Evolutionary conservation across 2,797 vertebrate species (phyloP).

Genomic region (Malacoctenus gilli): DNA sequence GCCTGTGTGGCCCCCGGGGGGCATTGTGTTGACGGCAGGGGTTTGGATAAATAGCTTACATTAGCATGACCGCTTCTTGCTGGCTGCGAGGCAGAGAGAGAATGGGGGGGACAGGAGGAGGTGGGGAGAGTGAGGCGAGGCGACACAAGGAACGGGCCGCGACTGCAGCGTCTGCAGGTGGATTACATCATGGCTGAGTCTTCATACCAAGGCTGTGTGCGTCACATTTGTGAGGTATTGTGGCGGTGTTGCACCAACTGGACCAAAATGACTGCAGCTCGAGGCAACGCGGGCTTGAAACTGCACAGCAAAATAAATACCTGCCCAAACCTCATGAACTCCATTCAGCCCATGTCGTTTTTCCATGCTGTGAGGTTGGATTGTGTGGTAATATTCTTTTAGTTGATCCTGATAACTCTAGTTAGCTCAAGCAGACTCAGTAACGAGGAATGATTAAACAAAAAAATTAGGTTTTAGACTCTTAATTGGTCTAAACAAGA

Average conservation of each 20-base stretch:
- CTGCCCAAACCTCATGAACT: not conserved
- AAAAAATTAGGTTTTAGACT: no score
- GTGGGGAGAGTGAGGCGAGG: slow-evolving; percentile 6
- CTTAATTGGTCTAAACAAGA: no score
- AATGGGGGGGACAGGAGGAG: not conserved
- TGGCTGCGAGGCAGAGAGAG: slow-evolving; percentile 19
- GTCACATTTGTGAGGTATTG: slow-evolving; percentile 6
- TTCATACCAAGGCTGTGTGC: slow-evolving; percentile 19
- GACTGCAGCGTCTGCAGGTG: slow-evolving; percentile 56
- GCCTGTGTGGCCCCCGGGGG: slow-evolving; percentile 48
- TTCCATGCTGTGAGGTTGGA: not conserved
- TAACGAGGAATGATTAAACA: not conserved
- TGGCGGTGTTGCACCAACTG: not conserved
- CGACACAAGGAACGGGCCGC: slow-evolving; percentile 43
- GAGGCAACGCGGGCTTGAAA: not conserved
- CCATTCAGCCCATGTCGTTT: not conserved
- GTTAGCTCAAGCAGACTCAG: not conserved
- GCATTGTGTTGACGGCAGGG: slow-evolving; percentile 64
- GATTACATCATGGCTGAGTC: slow-evolving; percentile 60
- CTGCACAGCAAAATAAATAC: not conserved
- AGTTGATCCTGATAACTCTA: no score
- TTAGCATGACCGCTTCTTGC: slow-evolving; percentile 54
- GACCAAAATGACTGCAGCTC: slow-evolving; percentile 5
- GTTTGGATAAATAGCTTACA: slow-evolving; percentile 66
- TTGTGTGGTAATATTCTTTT: not conserved